These are phyloP conservation scores for Pecten maximus DNA, from an alignment of 2,888 invertebrate species.

Conservation along the genomic window DNA sequence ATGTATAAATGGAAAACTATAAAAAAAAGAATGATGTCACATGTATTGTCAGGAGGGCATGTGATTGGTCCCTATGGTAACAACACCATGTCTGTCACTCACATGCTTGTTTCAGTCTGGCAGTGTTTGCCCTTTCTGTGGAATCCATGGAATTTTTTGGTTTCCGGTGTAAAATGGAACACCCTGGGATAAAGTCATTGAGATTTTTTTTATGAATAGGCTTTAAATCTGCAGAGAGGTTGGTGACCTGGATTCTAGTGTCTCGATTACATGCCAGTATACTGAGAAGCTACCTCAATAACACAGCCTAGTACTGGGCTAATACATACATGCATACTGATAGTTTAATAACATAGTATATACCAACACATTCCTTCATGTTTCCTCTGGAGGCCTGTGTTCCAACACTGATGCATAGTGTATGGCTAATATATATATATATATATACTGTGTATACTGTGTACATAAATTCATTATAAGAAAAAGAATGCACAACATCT, in stretches of 20 bases:
- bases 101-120: not conserved
- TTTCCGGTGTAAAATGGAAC: slow-evolving; percentile 31
- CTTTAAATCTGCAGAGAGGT: slow-evolving; percentile 4
- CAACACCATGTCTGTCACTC: not conserved
- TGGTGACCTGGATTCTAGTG: not conserved
- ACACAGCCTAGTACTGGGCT: not conserved
- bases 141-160: slow-evolving; percentile 9
- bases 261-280: not conserved
- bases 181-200: slow-evolving; percentile 35
- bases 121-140: slow-evolving; percentile 18
- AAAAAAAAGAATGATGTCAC: not conserved
- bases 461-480: no score
- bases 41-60: not conserved
- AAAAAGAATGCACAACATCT: not conserved
- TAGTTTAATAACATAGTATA: not conserved
- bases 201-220: slow-evolving; percentile 32
- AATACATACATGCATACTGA: not conserved
- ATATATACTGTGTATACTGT: no score
- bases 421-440: no score
- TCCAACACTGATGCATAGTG: not conserved
- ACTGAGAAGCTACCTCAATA: not conserved
- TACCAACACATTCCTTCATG: no score
- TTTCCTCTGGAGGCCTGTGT: not conserved
- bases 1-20: no score
- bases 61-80: not conserved